Conservation (phyloP, 2,797 vertebrate species). For the Lithobates sylvaticus region DNA sequence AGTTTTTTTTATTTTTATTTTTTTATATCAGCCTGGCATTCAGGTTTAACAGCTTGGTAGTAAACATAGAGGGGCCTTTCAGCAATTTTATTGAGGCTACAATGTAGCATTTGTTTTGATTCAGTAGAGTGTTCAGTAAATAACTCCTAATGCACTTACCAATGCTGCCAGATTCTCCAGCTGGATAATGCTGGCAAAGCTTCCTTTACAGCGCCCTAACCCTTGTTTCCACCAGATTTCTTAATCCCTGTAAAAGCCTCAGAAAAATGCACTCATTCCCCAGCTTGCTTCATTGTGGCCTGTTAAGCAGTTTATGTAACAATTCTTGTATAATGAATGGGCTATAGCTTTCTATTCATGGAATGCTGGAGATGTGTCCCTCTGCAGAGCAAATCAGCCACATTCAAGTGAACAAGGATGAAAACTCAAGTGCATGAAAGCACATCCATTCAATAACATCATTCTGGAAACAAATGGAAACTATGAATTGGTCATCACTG, state of each 20-base stretch:
- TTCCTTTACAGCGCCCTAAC: neutral
- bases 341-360: slow-evolving; percentile 11
- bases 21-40: neutral
- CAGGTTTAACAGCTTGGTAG: neutral
- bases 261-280: neutral
- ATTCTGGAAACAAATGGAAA: slow-evolving; percentile 7
- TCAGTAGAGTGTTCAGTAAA: neutral
- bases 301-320: neutral
- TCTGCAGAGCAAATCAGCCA: neutral
- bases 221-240: slow-evolving; percentile 14
- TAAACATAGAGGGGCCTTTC: neutral
- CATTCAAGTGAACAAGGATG: slow-evolving; percentile 11
- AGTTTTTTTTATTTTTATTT: too few species aligned
- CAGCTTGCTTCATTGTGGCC: neutral
- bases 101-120: neutral
- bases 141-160: neutral
- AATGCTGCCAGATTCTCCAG: slow-evolving; percentile 13
- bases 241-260: slow-evolving; percentile 15
- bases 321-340: slow-evolving; percentile 19
- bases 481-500: slow-evolving; percentile 9
- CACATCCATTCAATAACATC: neutral
- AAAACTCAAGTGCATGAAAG: slow-evolving; percentile 21
- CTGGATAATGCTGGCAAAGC: slow-evolving; percentile 20
- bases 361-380: neutral
- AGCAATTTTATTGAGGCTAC: neutral